phyloP scores from a whole-genome alignment of 2,113 vertebrate genomes.

The Oreotrochilus melanogaster region DNA sequence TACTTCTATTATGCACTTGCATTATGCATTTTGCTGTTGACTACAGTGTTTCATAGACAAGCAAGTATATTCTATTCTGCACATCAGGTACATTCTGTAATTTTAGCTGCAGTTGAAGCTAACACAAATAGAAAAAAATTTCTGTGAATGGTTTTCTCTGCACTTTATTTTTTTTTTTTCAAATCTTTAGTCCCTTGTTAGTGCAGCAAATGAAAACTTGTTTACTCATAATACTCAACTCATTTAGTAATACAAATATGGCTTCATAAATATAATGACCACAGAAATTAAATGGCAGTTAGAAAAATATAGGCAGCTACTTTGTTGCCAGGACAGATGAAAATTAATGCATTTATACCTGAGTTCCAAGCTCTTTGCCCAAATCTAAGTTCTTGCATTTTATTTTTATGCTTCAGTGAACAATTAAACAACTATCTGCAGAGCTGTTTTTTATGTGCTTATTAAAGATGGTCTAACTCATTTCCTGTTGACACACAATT shows the following conservation, averaged over 20 bases:
- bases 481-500: slow-evolving; percentile 43
- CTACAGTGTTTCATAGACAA: neutral
- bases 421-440: slow-evolving; percentile 16
- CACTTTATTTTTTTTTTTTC: neutral
- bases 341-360: neutral
- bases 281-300: neutral
- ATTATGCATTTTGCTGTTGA: neutral
- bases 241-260: neutral
- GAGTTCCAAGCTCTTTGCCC: neutral
- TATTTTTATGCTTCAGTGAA: neutral
- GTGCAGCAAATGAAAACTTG: neutral
- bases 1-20: neutral
- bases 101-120: neutral
- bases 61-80: neutral
- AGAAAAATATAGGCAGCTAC: neutral
- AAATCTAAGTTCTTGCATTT: neutral
- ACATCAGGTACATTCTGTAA: neutral
- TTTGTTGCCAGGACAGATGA: neutral
- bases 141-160: neutral
- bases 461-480: slow-evolving; percentile 35
- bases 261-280: neutral
- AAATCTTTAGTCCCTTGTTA: neutral
- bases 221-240: neutral
- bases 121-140: neutral
- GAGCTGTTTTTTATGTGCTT: slow-evolving; percentile 41